Evolutionary conservation across 2,888 invertebrate genomes (phyloP).

Genomic region (Kuschelorhynchus macadamiae): DNA sequence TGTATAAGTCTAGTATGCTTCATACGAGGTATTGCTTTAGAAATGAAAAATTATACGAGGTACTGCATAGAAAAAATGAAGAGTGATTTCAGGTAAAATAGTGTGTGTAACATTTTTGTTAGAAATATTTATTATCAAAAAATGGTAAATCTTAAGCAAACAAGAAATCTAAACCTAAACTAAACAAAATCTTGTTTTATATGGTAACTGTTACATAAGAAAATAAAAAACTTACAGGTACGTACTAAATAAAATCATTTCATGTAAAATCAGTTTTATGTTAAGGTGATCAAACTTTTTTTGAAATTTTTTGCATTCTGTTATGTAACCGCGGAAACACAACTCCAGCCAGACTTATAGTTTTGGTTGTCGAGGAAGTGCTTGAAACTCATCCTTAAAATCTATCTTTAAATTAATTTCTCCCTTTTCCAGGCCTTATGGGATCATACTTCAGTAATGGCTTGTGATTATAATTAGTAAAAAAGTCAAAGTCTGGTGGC

Average conservation of each 20-base stretch:
- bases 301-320: constrained; percentile 17
- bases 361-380: constrained; percentile 23
- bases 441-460: constrained; percentile 30
- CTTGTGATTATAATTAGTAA: constrained; percentile 26
- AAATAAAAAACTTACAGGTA: not conserved
- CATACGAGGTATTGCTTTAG: constrained; percentile 9
- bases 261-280: constrained; percentile 10
- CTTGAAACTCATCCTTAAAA: constrained; percentile 21
- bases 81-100: no score
- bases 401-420: constrained; percentile 17
- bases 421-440: constrained; percentile 33
- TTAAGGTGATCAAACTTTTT: constrained; percentile 30
- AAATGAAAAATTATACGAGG: constrained; percentile 1
- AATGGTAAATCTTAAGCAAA: not conserved
- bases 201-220: not conserved
- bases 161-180: no score
- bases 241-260: constrained; percentile 5
- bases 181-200: no score
- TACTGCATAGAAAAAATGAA: not conserved
- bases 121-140: not conserved
- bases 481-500: constrained; percentile 22
- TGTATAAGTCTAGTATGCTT: not conserved
- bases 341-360: constrained; percentile 15
- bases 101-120: not conserved
- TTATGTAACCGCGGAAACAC: constrained; percentile 19